phyloP scores from a whole-genome alignment of 1,140 invertebrate genomes.

The Trichonephila clavipes region DNA sequence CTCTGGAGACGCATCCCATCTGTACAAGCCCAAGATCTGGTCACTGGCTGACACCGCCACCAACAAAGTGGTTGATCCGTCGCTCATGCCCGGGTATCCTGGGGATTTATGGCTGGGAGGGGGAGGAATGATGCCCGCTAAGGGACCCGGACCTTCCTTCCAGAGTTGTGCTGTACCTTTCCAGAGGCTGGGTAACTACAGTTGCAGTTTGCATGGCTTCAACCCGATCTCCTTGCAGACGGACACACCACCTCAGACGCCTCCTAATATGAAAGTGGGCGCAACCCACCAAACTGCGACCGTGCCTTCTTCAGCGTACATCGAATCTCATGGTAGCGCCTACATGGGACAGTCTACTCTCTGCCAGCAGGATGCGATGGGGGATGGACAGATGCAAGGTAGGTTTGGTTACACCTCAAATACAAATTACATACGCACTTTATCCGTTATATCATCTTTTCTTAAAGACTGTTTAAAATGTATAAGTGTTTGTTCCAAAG shows the following conservation, averaged over 20 bases:
- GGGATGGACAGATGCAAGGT: constrained; percentile 57
- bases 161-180: constrained; percentile 81
- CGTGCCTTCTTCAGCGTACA: constrained; percentile 60
- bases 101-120: constrained; percentile 14
- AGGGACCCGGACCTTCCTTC: constrained; percentile 67
- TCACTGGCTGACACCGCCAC: constrained; percentile 97
- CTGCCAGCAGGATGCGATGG: constrained; percentile 21
- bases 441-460: no score
- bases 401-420: not conserved
- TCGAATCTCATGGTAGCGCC: constrained; percentile 25
- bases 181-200: constrained; percentile 18
- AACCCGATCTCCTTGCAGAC: constrained; percentile 81
- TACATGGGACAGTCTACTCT: constrained; percentile 23
- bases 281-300: not conserved
- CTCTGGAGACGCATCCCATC: constrained; percentile 81
- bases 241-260: constrained; percentile 94
- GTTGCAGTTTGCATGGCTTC: constrained; percentile 44
- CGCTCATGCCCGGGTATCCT: not conserved
- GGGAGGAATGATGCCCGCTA: constrained; percentile 39
- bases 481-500: no score
- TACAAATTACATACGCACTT: no score
- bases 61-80: constrained; percentile 85
- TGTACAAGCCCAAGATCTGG: constrained; percentile 96
- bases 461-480: no score
- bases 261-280: constrained; percentile 90